Base-by-base conservation (phyloP, 2,113 vertebrate genomes). In the Drymodes brunneopygia region DNA sequence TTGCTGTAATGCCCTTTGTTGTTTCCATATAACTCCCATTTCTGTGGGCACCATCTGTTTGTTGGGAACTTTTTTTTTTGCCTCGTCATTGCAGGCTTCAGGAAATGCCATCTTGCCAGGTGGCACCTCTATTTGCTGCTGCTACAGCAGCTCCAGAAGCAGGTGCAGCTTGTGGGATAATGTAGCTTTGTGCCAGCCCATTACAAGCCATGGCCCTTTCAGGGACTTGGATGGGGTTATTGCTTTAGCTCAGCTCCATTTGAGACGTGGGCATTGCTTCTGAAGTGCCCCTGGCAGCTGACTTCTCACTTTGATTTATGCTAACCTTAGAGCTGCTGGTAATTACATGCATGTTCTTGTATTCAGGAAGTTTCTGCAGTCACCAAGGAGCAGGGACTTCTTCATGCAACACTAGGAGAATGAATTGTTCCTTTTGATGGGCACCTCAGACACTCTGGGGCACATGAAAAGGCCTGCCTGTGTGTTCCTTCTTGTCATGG, bases 21-120 rank as follows among this genome's bases (percentile, higher is more conserved):
- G 44, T 67, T 56, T 28, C 81, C 79, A 35, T 74, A 64, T 78
- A 96, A 60, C 51, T 92, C 86, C 92, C 42, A 69, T 91, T 93
- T 95, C 93, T 96, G 82, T 81, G 87, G 90, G 58, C 93, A 92
- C 96, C 96, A 96, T 97, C 96, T 96, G 96, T 95, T 96, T 96
- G 73, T 88, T 74, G 80, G 75, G 75, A 58, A 19, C 40, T 36
- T n/a, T 70, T 82, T 90, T 90, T 82, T 92, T 72, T 33, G 15
- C 79, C 60, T 48, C 1, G 1, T 88, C 79, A 75, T 60, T 81
- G 69, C 82, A 86, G 88, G 75, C 92, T 92, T 96, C 93, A 96
- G 94, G 95, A 97, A 96, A 96, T 96, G 94, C 93, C 95, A 90
- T 93, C 92, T 93, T 96, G 96, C 95, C 96, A 96, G 96, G 96